Conservation (phyloP, 2,888 invertebrate genomes). For the Galerucella pusilla region DNA sequence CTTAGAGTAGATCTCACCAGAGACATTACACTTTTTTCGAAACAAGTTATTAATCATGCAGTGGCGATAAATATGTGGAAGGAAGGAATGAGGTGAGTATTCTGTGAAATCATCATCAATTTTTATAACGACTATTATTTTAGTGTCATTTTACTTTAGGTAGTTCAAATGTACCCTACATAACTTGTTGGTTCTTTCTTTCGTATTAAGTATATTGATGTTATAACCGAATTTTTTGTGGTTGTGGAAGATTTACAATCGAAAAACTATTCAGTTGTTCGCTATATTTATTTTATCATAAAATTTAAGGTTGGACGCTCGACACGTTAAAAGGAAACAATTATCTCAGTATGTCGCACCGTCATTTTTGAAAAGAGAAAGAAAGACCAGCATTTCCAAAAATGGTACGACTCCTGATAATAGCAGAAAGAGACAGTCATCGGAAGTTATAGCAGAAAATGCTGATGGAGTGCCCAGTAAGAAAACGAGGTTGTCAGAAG, state of each 20-base stretch:
- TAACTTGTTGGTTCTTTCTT: no score
- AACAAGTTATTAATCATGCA: constrained; percentile 85
- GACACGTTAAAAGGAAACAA: constrained; percentile 86
- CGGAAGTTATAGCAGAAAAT: constrained; percentile 43
- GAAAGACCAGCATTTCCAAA: constrained; percentile 69
- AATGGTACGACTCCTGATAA: constrained; percentile 47
- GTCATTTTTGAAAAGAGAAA: constrained; percentile 77
- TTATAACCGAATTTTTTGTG: no score
- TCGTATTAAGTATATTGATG: no score
- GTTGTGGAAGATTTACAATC: no score
- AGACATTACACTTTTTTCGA: constrained; percentile 92
- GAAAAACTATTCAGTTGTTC: no score
- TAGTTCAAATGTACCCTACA: no score
- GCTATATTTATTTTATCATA: no score
- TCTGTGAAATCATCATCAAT: no score
- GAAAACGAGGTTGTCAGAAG: constrained; percentile 58
- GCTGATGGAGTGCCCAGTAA: constrained; percentile 50
- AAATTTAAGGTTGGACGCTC: constrained; percentile 74
- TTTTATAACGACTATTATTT: no score
- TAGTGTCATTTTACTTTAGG: no score
- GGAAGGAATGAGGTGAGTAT: constrained; percentile 73
- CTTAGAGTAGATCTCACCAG: constrained; percentile 93
- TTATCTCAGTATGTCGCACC: constrained; percentile 78
- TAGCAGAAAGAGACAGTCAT: constrained; percentile 55
- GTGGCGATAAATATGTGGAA: constrained; percentile 75